Percentiles rank a stretch among this genome's conserved stretches.
These are phyloP conservation scores for Drosophila nr. fundita DNA, from an alignment of 2,888 invertebrate genomes.

Conservation along the genomic window DNA sequence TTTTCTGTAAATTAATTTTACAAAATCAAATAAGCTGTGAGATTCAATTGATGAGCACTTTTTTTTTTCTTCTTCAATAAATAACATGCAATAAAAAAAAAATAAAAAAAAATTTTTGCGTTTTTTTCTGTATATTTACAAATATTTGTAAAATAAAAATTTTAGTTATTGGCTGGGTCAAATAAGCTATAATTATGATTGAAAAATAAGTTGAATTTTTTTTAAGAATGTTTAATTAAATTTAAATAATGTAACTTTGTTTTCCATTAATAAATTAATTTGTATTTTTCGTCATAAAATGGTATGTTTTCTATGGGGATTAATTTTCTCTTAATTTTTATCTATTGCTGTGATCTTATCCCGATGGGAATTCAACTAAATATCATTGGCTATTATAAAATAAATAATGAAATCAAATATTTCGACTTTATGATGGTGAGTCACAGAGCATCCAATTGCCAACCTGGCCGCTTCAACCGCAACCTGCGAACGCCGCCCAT, in stretches of 20 bases:
- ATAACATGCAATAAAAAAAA: too few relatives aligned
- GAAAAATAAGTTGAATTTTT: background rate
- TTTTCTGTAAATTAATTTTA: background rate
- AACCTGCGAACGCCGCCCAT: conserved; percentile 1
- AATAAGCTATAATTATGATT: background rate
- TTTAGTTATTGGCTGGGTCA: background rate
- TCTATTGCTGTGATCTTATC: background rate
- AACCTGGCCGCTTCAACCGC: conserved; percentile 22
- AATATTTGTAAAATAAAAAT: background rate
- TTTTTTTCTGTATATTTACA: background rate
- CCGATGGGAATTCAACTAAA: background rate
- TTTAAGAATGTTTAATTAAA: background rate
- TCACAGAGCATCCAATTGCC: conserved; percentile 18
- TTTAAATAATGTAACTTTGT: background rate
- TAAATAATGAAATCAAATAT: background rate
- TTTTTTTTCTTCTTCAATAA: background rate
- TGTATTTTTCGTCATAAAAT: background rate
- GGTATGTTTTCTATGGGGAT: background rate
- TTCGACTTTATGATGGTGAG: background rate
- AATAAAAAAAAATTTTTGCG: rapidly evolving
- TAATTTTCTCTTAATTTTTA: background rate
- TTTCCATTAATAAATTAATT: background rate
- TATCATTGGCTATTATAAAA: background rate
- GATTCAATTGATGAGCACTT: background rate
- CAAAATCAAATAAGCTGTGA: background rate